Base-by-base conservation (phyloP, 2,888 invertebrate genomes). In the Yponomeuta cagnagella region DNA sequence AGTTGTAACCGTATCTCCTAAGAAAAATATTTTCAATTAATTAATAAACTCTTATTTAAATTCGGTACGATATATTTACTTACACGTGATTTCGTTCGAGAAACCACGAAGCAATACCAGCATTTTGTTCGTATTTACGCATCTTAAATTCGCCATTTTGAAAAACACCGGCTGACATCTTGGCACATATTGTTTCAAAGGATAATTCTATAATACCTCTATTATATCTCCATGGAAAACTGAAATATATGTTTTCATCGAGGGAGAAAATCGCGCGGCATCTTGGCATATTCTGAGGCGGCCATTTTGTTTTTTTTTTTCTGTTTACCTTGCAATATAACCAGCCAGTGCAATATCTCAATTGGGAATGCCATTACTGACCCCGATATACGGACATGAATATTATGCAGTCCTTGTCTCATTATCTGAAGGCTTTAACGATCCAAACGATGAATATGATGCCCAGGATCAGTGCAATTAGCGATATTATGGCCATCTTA, bases 401-500 rank as follows among this genome's bases (percentile, higher is more conserved):
- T 8, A 6, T 43, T 43, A 43, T 8, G 43, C 8, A 43, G 43
- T 43, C 43, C 43, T 5, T 43, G 8, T 43, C 43, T 43, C 68
- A 74, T 88, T 93, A 94, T 85, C 88, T 93, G 72, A 94, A 89
- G 31, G 93, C 91, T 74, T 90, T 93, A 73, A 95, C 93, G 75
- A 96, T 89, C 88, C 96, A 93, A 70, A 94, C 94, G 72, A 95
- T 93, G 79, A 97, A 90, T 77, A 96, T 87, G 76, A 94, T 93
- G 72, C 93, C 94, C 78, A 96, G 84, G 76, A 96, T 91, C 74
- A 94, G 82, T 71, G 94, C 96, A 75, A 96, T 94, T 71, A 94
- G 82, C 76, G 94, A 93, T 74, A 97, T 89, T 76, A 96, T 94
- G 82, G 95, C 94, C 85, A 96, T 93, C 90, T 96, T 96, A 82